These are phyloP conservation scores for Alethe castanea DNA, from an alignment of 2,113 vertebrate genomes.

Conservation along the genomic window DNA sequence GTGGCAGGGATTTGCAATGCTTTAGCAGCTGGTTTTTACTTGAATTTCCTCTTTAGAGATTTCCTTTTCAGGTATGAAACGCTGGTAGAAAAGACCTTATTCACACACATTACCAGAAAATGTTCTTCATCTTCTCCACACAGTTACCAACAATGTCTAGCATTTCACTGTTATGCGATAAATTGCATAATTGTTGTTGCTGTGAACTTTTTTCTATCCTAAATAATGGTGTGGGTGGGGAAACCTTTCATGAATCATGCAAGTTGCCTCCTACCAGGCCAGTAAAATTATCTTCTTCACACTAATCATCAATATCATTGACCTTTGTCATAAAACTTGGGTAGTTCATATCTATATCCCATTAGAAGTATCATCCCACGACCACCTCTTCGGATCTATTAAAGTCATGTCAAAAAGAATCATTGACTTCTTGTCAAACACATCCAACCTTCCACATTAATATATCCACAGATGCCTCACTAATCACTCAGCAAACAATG, in stretches of 20 bases:
- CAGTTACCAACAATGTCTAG: not conserved
- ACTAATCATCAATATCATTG: conserved; percentile 71
- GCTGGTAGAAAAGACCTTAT: not conserved
- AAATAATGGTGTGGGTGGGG: not conserved
- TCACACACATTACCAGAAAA: not conserved
- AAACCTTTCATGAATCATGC: conserved; percentile 61
- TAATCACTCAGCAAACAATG: conserved; percentile 66
- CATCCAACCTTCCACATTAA: conserved; percentile 65
- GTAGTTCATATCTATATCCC: conserved; percentile 67
- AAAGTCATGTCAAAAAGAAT: conserved; percentile 75
- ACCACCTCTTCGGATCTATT: conserved; percentile 71
- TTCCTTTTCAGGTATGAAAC: not conserved
- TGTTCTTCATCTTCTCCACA: not conserved
- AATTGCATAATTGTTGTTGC: not conserved
- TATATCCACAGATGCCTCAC: conserved; percentile 37
- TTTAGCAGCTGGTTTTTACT: not conserved
- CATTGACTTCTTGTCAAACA: conserved; percentile 76
- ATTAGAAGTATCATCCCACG: conserved; percentile 71
- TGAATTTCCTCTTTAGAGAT: not conserved
- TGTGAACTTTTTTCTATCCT: not conserved
- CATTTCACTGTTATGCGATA: not conserved
- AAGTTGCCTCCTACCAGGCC: conserved; percentile 63
- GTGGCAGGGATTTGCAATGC: rapidly evolving
- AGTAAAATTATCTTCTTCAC: conserved; percentile 68
- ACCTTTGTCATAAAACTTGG: conserved; percentile 76